Evolutionary conservation across 1,140 invertebrate genomes (phyloP).

Genomic region (Megalonaias nervosa): DNA sequence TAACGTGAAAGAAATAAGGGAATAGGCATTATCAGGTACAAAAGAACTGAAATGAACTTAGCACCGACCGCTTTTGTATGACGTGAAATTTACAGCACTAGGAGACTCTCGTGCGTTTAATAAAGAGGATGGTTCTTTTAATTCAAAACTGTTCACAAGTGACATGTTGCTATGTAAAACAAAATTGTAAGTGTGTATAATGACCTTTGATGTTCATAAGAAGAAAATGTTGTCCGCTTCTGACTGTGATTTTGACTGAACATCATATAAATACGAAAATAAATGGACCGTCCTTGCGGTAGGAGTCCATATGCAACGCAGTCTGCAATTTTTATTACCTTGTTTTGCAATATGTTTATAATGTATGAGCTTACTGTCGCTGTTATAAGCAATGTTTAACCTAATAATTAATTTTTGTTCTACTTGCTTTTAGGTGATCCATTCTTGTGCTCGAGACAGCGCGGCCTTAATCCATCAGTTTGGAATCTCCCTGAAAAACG

Average conservation of each 20-base stretch:
- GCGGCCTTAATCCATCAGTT: slow-evolving; percentile 91
- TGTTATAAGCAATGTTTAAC: slow-evolving; percentile 83
- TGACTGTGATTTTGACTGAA: neutral
- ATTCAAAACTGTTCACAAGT: too few relatives aligned
- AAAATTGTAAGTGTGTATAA: too few relatives aligned
- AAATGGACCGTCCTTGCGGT: slow-evolving; percentile 83
- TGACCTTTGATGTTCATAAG: too few relatives aligned
- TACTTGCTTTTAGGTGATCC: slow-evolving; percentile 82
- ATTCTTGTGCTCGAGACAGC: slow-evolving; percentile 94
- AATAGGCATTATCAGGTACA: slow-evolving; percentile 25
- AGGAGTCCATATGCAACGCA: slow-evolving; percentile 83
- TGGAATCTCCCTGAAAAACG: slow-evolving; percentile 86
- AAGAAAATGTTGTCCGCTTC: too few relatives aligned
- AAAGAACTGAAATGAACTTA: slow-evolving; percentile 9
- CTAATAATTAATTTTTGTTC: slow-evolving; percentile 71
- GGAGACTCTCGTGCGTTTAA: too few relatives aligned
- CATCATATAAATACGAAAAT: neutral
- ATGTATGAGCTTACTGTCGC: slow-evolving; percentile 83
- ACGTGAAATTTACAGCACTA: neutral
- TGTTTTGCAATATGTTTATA: slow-evolving; percentile 81
- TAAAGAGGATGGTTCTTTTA: too few relatives aligned
- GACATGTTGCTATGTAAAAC: too few relatives aligned
- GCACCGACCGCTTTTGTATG: slow-evolving; percentile 6
- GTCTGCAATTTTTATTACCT: slow-evolving; percentile 85
- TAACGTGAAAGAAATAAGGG: slow-evolving; percentile 4